phyloP scores from a whole-genome alignment of 1,140 invertebrate genomes.

The Drosophila erecta region DNA sequence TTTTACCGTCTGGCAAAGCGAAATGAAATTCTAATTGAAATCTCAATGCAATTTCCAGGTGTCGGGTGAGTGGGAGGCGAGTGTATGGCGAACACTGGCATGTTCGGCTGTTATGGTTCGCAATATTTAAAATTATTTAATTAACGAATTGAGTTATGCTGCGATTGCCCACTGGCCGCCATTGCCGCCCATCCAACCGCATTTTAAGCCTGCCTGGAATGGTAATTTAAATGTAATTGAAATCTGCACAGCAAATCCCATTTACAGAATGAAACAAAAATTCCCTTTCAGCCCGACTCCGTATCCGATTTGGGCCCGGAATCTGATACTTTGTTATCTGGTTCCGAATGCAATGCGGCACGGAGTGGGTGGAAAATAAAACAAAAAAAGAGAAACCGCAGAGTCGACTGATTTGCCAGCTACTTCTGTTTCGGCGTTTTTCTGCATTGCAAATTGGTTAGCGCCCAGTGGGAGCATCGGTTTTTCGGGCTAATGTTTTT shows the following conservation, averaged over 20 bases:
- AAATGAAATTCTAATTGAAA: constrained; percentile 80
- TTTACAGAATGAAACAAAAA: constrained; percentile 53
- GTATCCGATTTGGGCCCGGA: constrained; percentile 13
- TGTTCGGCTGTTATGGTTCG: constrained; percentile 62
- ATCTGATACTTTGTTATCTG: constrained; percentile 52
- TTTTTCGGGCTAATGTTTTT: constrained; percentile 46
- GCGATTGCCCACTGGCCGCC: constrained; percentile 22
- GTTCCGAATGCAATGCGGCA: constrained; percentile 24
- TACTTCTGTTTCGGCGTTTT: constrained; percentile 50
- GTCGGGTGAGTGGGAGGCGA: constrained; percentile 14
- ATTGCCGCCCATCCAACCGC: constrained; percentile 16
- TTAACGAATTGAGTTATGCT: constrained; percentile 80
- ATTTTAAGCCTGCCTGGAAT: constrained; percentile 42
- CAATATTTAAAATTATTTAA: constrained; percentile 83
- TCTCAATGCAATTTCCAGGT: constrained; percentile 62
- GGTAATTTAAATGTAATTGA: constrained; percentile 80
- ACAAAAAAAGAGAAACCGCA: constrained; percentile 41
- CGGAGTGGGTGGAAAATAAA: constrained; percentile 7
- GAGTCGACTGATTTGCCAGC: constrained; percentile 25
- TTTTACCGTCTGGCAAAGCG: constrained; percentile 33
- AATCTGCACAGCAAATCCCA: constrained; percentile 68
- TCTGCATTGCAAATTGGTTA: constrained; percentile 47
- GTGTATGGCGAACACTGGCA: constrained; percentile 4
- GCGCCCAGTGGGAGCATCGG: neutral
- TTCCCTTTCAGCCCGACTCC: constrained; percentile 17